Conservation (phyloP, 2,113 vertebrate genomes). For the Thomomys bottae region DNA sequence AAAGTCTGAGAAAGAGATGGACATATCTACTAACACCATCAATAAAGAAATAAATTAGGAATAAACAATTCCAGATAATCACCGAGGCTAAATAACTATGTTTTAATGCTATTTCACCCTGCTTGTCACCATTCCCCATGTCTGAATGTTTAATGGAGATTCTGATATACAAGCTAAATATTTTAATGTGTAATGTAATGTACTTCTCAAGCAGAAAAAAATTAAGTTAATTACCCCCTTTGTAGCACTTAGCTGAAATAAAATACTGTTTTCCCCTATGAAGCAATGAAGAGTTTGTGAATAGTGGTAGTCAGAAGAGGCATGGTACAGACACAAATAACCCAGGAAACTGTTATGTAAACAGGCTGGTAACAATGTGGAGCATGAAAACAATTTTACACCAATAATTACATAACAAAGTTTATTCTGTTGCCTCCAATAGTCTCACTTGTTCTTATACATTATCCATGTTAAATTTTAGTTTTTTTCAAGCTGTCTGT, state of each 20-base stretch:
- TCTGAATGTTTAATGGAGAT: conserved; percentile 46
- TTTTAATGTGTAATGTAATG: conserved; percentile 60
- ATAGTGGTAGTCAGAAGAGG: conserved; percentile 27
- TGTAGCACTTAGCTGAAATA: conserved; percentile 53
- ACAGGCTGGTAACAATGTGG: not conserved
- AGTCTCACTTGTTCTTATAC: not conserved
- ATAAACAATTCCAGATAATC: conserved; percentile 43
- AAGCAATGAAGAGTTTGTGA: conserved; percentile 61
- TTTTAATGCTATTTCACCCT: conserved; percentile 35
- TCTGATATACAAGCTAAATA: conserved; percentile 43
- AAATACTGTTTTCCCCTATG: conserved; percentile 40
- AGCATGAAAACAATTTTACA: conserved; percentile 31
- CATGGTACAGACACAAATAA: conserved; percentile 41
- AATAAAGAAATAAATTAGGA: conserved; percentile 51
- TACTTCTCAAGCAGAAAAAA: conserved; percentile 58
- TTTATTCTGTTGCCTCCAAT: not conserved
- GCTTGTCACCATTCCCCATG: conserved; percentile 13
- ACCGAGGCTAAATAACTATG: conserved; percentile 18
- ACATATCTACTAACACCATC: conserved; percentile 8
- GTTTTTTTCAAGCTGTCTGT: not conserved
- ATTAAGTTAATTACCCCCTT: conserved; percentile 53
- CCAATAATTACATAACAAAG: conserved; percentile 31
- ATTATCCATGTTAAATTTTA: not conserved
- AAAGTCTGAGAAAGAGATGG: not conserved
- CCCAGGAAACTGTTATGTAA: not conserved